phyloP scores from a whole-genome alignment of 2,888 invertebrate species.

The Chironomus tentans region DNA sequence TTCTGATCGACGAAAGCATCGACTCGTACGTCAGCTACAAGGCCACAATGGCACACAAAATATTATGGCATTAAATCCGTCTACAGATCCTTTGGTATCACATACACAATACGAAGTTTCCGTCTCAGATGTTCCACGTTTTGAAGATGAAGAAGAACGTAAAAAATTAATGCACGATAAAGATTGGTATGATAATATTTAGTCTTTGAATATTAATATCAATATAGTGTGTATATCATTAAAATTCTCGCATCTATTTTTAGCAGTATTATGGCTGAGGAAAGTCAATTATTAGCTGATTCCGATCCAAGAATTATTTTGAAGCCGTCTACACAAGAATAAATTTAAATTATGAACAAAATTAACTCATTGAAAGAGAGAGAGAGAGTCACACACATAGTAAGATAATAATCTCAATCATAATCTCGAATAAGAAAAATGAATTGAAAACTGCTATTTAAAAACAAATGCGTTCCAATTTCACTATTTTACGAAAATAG shows the following conservation, averaged over 20 bases:
- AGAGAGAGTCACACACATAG: neutral
- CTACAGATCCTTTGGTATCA: constrained; percentile 64
- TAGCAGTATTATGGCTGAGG: constrained; percentile 59
- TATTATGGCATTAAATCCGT: constrained; percentile 60
- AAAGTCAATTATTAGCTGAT: constrained; percentile 66
- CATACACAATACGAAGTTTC: constrained; percentile 60
- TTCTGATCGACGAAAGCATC: constrained; percentile 35
- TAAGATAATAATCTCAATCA: neutral
- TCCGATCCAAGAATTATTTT: constrained; percentile 57
- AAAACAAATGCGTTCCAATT: too few species aligned
- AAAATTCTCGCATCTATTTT: constrained; percentile 31
- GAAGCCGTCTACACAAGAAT: constrained; percentile 41
- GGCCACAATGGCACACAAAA: constrained; percentile 44
- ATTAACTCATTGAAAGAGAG: neutral
- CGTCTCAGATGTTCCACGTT: constrained; percentile 61
- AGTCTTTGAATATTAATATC: neutral
- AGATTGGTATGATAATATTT: constrained; percentile 48
- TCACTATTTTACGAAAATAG: too few species aligned
- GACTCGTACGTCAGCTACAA: constrained; percentile 36
- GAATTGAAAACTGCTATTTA: too few species aligned
- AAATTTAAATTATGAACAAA: too few species aligned
- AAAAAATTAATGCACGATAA: constrained; percentile 67
- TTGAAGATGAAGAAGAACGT: constrained; percentile 55
- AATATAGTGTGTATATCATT: constrained; percentile 29
- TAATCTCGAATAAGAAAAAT: too few species aligned